Evolutionary conservation across 2,113 vertebrate genomes (phyloP).

Genomic region (Edolisoma coerulescens): DNA sequence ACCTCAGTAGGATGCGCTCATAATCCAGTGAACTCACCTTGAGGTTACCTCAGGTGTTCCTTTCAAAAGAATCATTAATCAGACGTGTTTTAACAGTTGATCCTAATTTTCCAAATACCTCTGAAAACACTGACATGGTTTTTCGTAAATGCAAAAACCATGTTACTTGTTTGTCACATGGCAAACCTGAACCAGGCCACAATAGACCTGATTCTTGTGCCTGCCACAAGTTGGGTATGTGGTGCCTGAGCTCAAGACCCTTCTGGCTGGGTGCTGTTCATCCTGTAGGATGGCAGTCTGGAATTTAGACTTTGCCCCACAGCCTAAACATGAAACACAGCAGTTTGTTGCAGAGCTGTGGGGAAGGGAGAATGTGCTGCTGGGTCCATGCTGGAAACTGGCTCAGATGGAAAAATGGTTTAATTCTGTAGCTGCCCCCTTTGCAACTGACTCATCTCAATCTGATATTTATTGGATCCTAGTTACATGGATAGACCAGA

Average conservation of each 20-base stretch:
- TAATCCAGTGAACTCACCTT: not conserved
- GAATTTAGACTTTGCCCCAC: not conserved
- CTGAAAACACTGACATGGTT: not conserved
- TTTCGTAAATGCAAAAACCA: not conserved
- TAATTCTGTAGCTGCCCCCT: not conserved
- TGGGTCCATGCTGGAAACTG: not conserved
- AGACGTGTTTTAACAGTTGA: not conserved
- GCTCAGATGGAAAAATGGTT: not conserved
- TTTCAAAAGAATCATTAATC: not conserved
- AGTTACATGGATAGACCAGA: not conserved
- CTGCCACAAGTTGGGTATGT: rapidly evolving
- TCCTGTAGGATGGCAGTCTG: not conserved
- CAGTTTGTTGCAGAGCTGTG: not conserved
- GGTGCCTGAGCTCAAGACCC: not conserved
- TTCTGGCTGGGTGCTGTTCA: not conserved
- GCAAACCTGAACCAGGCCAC: not conserved
- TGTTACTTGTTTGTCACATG: not conserved
- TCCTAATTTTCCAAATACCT: not conserved
- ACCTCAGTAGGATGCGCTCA: not conserved
- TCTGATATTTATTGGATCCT: not conserved
- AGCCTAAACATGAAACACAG: not conserved
- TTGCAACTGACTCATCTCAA: not conserved
- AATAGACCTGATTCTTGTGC: not conserved
- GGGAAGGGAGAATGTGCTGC: not conserved
- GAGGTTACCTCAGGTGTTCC: not conserved